These are phyloP conservation scores for Mastacembelus armatus DNA, from an alignment of 2,797 vertebrate genomes.

Conservation along the genomic window DNA sequence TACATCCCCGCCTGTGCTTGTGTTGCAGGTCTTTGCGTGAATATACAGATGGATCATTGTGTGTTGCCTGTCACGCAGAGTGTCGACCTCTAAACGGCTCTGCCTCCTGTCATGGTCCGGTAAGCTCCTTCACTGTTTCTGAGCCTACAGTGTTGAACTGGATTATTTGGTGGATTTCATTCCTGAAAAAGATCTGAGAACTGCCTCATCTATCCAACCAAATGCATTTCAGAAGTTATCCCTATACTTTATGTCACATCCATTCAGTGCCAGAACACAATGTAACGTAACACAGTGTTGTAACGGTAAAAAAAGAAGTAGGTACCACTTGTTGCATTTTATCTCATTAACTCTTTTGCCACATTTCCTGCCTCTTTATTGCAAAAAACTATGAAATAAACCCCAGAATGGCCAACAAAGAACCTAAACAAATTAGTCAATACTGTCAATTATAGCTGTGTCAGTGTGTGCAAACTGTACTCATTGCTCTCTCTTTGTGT, in stretches of 20 bases:
- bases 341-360: too few species aligned
- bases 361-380: too few species aligned
- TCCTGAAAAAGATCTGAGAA: not conserved
- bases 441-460: too few species aligned
- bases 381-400: too few species aligned
- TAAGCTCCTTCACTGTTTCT: slow-evolving; percentile 72
- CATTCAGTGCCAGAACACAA: not conserved
- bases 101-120: slow-evolving; percentile 89
- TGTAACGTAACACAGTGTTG: too few species aligned
- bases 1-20: slow-evolving; percentile 22
- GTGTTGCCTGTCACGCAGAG: slow-evolving; percentile 90
- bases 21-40: slow-evolving; percentile 86
- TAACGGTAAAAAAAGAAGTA: too few species aligned
- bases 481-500: not conserved
- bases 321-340: too few species aligned
- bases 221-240: not conserved
- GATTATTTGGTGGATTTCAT: not conserved
- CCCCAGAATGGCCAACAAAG: too few species aligned
- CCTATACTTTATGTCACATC: not conserved
- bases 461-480: too few species aligned
- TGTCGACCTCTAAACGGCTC: slow-evolving; percentile 91
- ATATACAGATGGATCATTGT: slow-evolving; percentile 84
- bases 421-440: too few species aligned
- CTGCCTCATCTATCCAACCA: not conserved
- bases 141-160: not conserved